Conservation (phyloP, 2,888 invertebrate genomes). For the Cephalotes varians region DNA sequence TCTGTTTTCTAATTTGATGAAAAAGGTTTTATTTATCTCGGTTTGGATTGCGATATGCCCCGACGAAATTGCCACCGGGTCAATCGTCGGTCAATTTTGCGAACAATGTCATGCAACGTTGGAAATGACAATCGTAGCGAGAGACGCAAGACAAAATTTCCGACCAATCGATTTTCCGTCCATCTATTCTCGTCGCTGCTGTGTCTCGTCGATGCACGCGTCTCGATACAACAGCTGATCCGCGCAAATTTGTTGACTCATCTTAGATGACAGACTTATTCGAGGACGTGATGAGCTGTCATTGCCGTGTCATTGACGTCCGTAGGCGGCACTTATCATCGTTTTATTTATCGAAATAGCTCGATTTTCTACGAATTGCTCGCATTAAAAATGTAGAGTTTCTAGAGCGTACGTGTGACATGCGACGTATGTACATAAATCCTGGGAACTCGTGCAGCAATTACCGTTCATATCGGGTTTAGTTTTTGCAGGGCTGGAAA, state of each 20-base stretch:
- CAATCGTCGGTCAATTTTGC: not conserved
- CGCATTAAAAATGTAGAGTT: not conserved
- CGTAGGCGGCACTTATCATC: not conserved
- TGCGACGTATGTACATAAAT: not conserved
- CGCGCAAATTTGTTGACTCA: constrained; percentile 55
- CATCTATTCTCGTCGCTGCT: not conserved
- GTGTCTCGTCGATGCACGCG: not conserved
- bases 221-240: constrained; percentile 34
- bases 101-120: not conserved
- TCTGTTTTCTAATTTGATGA: not conserved
- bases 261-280: not conserved
- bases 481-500: too few species aligned
- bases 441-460: not conserved
- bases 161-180: not conserved
- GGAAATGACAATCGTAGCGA: not conserved
- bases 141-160: not conserved
- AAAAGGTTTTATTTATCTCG: not conserved
- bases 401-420: not conserved
- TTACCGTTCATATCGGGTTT: not conserved
- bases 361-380: not conserved
- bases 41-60: not conserved
- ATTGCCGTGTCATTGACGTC: constrained; percentile 6
- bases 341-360: not conserved
- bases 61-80: not conserved
- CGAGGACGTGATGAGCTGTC: constrained; percentile 10